phyloP scores from a whole-genome alignment of 2,797 vertebrate genomes.

The Anguilla pacifica region DNA sequence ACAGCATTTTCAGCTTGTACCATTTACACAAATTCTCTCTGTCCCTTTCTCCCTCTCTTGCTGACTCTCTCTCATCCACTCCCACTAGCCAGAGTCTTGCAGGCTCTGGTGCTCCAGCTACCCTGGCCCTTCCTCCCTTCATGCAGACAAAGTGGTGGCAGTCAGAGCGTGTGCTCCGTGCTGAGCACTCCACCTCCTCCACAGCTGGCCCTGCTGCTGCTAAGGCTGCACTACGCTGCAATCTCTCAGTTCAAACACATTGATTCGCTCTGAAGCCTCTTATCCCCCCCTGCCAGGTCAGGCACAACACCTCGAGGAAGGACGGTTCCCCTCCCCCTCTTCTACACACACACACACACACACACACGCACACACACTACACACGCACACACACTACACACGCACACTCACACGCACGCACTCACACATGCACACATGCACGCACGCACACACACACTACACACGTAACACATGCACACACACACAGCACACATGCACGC shows the following conservation, averaged over 20 bases:
- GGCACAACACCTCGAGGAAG: constrained; percentile 63
- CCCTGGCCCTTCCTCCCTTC: background rate
- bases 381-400: constrained; percentile 12
- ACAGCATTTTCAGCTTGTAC: constrained; percentile 43
- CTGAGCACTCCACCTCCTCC: background rate
- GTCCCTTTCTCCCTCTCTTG: background rate
- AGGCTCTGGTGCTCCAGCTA: background rate
- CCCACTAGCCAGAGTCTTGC: constrained; percentile 21
- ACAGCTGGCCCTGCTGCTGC: constrained; percentile 53
- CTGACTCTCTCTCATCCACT: background rate
- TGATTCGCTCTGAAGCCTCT: constrained; percentile 60
- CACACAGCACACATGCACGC: background rate
- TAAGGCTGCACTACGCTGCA: constrained; percentile 59
- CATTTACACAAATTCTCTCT: constrained; percentile 22
- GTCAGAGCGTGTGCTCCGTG: background rate
- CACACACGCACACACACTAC: constrained; percentile 23
- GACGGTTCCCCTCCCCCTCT: constrained; percentile 37
- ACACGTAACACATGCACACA: no score
- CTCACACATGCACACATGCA: constrained; percentile 19
- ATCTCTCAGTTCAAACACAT: constrained; percentile 54
- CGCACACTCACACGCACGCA: background rate
- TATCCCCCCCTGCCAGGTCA: constrained; percentile 44
- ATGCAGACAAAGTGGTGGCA: background rate
- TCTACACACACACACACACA: background rate
- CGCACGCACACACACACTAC: constrained; percentile 1